These are phyloP conservation scores for Blastomussa wellsi DNA, from an alignment of 92 coral and sea anemone species.

Conservation along the genomic window DNA sequence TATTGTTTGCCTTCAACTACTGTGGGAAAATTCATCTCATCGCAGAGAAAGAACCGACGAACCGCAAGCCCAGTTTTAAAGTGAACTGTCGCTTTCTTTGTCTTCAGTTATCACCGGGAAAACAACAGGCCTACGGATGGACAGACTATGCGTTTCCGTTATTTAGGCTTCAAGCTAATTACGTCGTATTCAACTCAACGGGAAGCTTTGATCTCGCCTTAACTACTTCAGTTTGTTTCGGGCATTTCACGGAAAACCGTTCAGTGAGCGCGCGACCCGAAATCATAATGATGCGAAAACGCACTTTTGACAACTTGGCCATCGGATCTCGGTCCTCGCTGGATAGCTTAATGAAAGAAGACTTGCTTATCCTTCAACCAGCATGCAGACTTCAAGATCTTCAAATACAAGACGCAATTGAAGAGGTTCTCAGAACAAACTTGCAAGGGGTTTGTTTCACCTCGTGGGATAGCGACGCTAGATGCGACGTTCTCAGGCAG, in stretches of 20 bases:
- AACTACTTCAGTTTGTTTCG: not conserved
- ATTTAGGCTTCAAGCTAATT: constrained; percentile 26
- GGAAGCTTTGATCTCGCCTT: constrained; percentile 12
- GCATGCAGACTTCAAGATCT: constrained; percentile 89
- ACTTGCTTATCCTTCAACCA: constrained; percentile 76
- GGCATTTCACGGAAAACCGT: not conserved
- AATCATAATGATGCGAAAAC: constrained; percentile 39
- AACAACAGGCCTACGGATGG: not conserved
- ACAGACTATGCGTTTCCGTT: constrained; percentile 12
- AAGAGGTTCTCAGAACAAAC: constrained; percentile 72
- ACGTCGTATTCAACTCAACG: not conserved
- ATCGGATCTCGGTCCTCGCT: not conserved
- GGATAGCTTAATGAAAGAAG: constrained; percentile 13
- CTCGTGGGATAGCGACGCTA: constrained; percentile 78
- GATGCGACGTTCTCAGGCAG: constrained; percentile 73
- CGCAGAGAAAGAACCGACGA: not conserved
- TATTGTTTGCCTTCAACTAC: not conserved
- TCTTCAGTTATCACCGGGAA: not conserved
- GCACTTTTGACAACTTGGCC: constrained; percentile 9
- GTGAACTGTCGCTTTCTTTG: not conserved
- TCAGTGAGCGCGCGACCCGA: not conserved
- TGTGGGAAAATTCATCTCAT: not conserved
- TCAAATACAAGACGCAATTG: constrained; percentile 74
- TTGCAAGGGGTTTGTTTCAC: constrained; percentile 62
- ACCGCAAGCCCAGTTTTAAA: not conserved